Base-by-base conservation (phyloP, 2,797 vertebrate genomes). In the Prionace glauca region DNA sequence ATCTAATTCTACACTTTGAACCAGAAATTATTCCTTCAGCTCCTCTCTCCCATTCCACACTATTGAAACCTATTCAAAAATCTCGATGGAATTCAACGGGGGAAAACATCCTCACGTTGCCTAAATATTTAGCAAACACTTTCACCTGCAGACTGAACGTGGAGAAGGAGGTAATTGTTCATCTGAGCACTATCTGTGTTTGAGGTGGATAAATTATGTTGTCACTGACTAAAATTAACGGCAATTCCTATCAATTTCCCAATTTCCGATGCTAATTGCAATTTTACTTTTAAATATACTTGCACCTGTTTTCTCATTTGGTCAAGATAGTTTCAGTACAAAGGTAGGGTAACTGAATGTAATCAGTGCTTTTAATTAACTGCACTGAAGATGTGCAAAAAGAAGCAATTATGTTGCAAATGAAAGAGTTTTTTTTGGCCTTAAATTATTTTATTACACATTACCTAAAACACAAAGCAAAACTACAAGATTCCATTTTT, bases 231-330 rank as follows among this genome's bases (percentile, higher is more conserved):
- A 98, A 99, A 99, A 99, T 99, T 99, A 99, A 99, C 99, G 99
- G 99, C 98, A 98, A 99, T 99, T 99, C 98, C 99, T 99, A 99
- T 98, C 99, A 99, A 99, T 99, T 99, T 99, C 99, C 99, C 99
- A 99, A 99, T 99, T 99, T 99, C 99, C 98, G 99, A 99, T 99
- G 99, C 99, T 99, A 99, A 99, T 99, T 99, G 99, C 98, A 98
- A 99, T 98, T 99, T 99, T 99, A 99, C 98, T 99, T 99, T 99
- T 99, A 99, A 99, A 99, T 99, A 98, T 98, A 97, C 98, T 99
- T 99, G 98, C 99, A 99, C 99, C 99, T 99, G 99, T 99, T 99
- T 99, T 92, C 62, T 92, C 22, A 69, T 92, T 95, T 98, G 98
- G 98, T 98, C 98, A 98, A 98, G 98, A 99, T 99, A 99, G 99